Evolutionary conservation across 2,888 invertebrate genomes (phyloP), one percentile per base, ranked within the genome.

Genomic region (Ichneumon xanthorius): DNA sequence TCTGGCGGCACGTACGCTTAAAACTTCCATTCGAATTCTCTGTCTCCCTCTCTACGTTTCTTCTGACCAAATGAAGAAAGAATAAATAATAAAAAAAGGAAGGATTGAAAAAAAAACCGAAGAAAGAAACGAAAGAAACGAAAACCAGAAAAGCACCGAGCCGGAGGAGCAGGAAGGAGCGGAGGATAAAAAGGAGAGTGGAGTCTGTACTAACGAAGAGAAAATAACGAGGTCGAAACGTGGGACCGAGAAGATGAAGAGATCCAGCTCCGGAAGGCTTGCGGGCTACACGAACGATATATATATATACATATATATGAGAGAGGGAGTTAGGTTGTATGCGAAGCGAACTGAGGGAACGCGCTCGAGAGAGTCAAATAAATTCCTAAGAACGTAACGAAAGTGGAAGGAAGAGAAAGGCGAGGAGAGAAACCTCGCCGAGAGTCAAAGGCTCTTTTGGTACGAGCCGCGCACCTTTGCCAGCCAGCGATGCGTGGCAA

Each of bases 191-290:
- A 71, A 65, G n/a, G 33, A 76, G 76, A 73, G 80, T 80, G 45
- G 72, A 48, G 82, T 80, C 33, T 22, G 85, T 82, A 85, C 85
- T 82, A 85, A 85, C 80, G 85, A 85, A 80, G 85, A 80, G 77
- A 85, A 82, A 85, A 85, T 85, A 85, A 85, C 82, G 85, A 85
- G 85, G 80, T 85, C 68, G 80, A 77, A 80, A 85, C 77, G 85
- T 85, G 85, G 45, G 82, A 82, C 76, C 72, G 76, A 76, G 85
- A 80, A 85, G 82, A 85, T 85, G 82, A 85, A 85, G 82, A 76
- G 68, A 80, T 80, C 82, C 80, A 71, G 76, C 68, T 78, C 19
- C 82, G 80, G 68, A 55, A 76, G 77, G 63, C 58, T 76, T 71
- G 63, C 67, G 55, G 73, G 55, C 45, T 50, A 77, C 26, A 50